Percentiles rank a stretch among this genome's conserved stretches.
Evolutionary conservation across 2,113 vertebrate genomes (phyloP).

Genomic region (Plectropomus leopardus): DNA sequence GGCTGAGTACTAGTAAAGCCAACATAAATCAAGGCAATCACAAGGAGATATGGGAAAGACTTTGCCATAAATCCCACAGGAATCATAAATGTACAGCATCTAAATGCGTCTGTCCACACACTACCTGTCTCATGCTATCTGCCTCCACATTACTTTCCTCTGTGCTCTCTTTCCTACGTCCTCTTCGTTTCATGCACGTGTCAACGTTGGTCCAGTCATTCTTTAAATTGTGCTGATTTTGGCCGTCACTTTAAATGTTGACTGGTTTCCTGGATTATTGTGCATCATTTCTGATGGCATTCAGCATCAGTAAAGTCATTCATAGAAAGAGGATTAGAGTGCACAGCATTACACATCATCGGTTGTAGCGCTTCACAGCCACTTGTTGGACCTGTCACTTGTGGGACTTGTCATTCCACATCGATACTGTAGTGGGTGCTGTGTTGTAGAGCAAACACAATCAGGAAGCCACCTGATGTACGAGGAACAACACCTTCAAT

Average conservation of each 20-base stretch:
- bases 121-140: constrained; percentile 24
- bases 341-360: not conserved
- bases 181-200: constrained; percentile 23
- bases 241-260: not conserved
- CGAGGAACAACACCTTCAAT: too few species aligned
- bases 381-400: constrained; percentile 19
- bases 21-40: constrained; percentile 80
- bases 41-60: constrained; percentile 60
- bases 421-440: not conserved
- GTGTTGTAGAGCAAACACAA: not conserved
- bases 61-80: constrained; percentile 70
- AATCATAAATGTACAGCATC: constrained; percentile 72
- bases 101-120: constrained; percentile 58
- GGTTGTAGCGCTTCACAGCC: not conserved
- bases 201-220: constrained; percentile 8
- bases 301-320: constrained; percentile 21
- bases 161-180: not conserved
- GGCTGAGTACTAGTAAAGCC: constrained; percentile 70
- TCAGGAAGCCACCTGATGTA: not conserved
- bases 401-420: not conserved
- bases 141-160: not conserved
- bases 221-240: constrained; percentile 9
- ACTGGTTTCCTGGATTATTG: not conserved
- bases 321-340: constrained; percentile 22
- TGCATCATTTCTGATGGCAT: constrained; percentile 17